phyloP scores from a whole-genome alignment of 2,888 invertebrate species.

The Zaprionus bogoriensis region DNA sequence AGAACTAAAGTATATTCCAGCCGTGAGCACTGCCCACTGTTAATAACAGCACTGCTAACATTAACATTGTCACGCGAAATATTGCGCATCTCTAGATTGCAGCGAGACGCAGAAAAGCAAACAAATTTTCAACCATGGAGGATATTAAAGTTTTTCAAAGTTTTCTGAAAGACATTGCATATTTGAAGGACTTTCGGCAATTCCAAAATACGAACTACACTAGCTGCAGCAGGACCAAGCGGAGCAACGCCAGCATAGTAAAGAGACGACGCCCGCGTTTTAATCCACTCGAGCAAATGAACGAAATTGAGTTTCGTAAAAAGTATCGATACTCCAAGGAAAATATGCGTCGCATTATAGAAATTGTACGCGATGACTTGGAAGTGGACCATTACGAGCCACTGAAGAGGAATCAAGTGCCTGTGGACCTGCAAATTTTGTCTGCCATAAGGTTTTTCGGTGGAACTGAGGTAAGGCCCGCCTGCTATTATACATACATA shows the following conservation, averaged over 20 bases:
- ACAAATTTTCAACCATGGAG: conserved; percentile 42
- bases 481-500: not conserved
- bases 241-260: not conserved
- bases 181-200: conserved; percentile 53
- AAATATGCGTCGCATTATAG: conserved; percentile 70
- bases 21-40: not conserved
- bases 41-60: not conserved
- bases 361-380: conserved; percentile 76
- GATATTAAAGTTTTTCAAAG: conserved; percentile 59
- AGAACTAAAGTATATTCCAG: too few relatives aligned
- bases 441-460: conserved; percentile 74
- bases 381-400: conserved; percentile 63
- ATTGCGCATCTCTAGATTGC: not conserved
- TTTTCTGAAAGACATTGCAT: conserved; percentile 63
- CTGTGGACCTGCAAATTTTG: conserved; percentile 74
- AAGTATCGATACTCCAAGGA: conserved; percentile 77
- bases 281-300: conserved; percentile 68
- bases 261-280: conserved; percentile 44
- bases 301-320: conserved; percentile 67
- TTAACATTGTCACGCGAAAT: not conserved
- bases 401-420: conserved; percentile 69
- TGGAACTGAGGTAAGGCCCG: conserved; percentile 66
- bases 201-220: conserved; percentile 15
- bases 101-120: not conserved
- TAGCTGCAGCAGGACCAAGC: not conserved